Evolutionary conservation across 2,888 invertebrate genomes (phyloP), one percentile per base, ranked within the genome.

Genomic region (Caenorhabditis wallacei): DNA sequence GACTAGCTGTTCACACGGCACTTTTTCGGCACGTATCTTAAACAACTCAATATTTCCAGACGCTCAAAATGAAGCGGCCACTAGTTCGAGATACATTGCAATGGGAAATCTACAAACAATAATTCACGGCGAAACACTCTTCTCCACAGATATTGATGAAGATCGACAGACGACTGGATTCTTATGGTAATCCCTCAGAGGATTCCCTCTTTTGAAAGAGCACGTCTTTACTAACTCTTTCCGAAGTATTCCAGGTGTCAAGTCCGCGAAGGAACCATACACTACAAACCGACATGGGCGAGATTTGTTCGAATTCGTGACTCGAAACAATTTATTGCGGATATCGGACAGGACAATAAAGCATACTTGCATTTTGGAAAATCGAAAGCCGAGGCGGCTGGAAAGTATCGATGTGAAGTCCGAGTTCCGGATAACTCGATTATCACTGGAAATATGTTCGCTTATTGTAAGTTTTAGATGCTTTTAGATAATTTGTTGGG

Each of bases 381-480:
- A 10, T 80, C 83, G 18, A 64, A 84, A 5, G 84, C 85, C 22
- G 82, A 85, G 8, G 56, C 66, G 4, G 78, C 85, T 2, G 90
- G 89, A 51, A 88, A 88, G 56, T 90, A 90, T 69, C 71, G 87
- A 16, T 90, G 90, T 76, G 87, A 89, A 68, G 86, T 90, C 51
- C 86, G 63, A 13, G 80, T 84, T 1, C 61, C 68, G 2, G 76
- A 84, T 43, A 85, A 68, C 35, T 66, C 82, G 37, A 35, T 74
- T 20, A 75, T 89, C 63, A 75, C 74, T 20, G 90, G 90, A 35
- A 90, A 90, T 43, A 84, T 90, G 85, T 89, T 90, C 56, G 88
- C 86, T 8, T 86, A 89, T 75, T 71, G 89, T 89, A 46, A 82
- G 89, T 80, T 63, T 66, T 30, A 1, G 30, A 24, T 13, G 11